Evolutionary conservation across 92 coral and sea anemone species (phyloP).

Genomic region (Epizoanthus ramosus): DNA sequence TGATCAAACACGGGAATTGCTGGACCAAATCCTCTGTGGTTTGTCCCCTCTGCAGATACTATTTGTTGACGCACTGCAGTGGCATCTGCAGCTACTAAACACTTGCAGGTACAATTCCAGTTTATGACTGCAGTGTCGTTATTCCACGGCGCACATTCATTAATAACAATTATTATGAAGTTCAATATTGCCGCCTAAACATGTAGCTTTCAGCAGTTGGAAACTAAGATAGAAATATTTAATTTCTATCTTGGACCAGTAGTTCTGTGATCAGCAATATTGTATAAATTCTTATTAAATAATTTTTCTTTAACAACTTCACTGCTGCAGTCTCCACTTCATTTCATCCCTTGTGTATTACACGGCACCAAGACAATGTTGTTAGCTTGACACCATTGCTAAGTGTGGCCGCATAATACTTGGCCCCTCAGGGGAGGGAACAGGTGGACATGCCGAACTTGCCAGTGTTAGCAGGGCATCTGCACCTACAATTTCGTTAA

Average conservation of each 20-base stretch:
- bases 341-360: not conserved
- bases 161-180: not conserved
- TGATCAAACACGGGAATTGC: not conserved
- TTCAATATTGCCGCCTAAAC: not conserved
- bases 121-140: too few relatives aligned
- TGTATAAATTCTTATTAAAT: not conserved
- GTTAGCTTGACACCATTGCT: slow-evolving; percentile 40
- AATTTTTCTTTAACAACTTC: not conserved
- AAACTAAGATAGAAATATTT: not conserved
- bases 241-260: not conserved
- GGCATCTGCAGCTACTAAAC: not conserved
- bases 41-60: not conserved
- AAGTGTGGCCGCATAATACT: slow-evolving; percentile 27
- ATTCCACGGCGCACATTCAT: too few relatives aligned
- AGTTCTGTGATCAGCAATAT: not conserved
- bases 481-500: slow-evolving; percentile 92
- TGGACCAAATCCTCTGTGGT: too few relatives aligned
- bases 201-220: not conserved
- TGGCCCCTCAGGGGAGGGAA: slow-evolving; percentile 45
- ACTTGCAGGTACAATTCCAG: too few relatives aligned
- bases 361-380: not conserved
- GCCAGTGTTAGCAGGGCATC: slow-evolving; percentile 95
- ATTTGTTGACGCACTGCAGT: not conserved
- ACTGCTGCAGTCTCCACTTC: not conserved
- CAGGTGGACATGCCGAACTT: slow-evolving; percentile 81